Conservation (phyloP, 2,797 vertebrate species). For the Bryconaethiops microstoma region DNA sequence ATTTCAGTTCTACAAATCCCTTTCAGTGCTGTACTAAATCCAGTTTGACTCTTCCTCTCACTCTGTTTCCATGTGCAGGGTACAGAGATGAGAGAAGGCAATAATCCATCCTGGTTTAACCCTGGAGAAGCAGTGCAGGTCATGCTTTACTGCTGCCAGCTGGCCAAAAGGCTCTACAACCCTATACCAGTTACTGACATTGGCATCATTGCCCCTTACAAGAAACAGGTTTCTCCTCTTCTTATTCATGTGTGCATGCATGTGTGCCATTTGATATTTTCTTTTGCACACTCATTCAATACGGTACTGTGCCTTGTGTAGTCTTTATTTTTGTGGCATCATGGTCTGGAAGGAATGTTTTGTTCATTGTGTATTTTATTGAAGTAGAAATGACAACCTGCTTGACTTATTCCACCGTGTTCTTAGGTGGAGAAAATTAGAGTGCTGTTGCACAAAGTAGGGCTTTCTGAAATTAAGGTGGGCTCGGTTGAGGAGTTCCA, state of each 20-base stretch:
- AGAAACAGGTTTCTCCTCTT: slow-evolving; percentile 83
- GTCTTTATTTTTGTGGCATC: no score
- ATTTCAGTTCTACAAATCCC: not conserved
- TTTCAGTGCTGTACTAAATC: not conserved
- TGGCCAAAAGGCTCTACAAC: slow-evolving; percentile 81
- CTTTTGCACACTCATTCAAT: not conserved
- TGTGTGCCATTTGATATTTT: not conserved
- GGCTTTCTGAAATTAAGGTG: slow-evolving; percentile 89
- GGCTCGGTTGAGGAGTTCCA: slow-evolving; percentile 98
- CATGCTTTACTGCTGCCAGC: slow-evolving; percentile 91
- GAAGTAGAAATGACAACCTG: not conserved
- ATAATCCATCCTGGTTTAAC: slow-evolving; percentile 94
- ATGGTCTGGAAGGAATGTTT: no score
- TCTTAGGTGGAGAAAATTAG: slow-evolving; percentile 90
- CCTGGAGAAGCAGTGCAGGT: slow-evolving; percentile 91
- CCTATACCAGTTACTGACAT: slow-evolving; percentile 80
- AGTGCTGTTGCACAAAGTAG: slow-evolving; percentile 83
- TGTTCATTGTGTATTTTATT: no score
- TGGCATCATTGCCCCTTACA: slow-evolving; percentile 92
- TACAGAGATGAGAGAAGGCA: slow-evolving; percentile 87
- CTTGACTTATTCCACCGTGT: not conserved
- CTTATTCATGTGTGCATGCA: not conserved
- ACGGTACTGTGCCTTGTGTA: no score
- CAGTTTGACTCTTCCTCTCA: not conserved
- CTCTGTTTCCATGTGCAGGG: slow-evolving; percentile 72